Evolutionary conservation across 2,888 invertebrate genomes (phyloP), one percentile per base, ranked within the genome.

Genomic region (Drosophila nigricruria): DNA sequence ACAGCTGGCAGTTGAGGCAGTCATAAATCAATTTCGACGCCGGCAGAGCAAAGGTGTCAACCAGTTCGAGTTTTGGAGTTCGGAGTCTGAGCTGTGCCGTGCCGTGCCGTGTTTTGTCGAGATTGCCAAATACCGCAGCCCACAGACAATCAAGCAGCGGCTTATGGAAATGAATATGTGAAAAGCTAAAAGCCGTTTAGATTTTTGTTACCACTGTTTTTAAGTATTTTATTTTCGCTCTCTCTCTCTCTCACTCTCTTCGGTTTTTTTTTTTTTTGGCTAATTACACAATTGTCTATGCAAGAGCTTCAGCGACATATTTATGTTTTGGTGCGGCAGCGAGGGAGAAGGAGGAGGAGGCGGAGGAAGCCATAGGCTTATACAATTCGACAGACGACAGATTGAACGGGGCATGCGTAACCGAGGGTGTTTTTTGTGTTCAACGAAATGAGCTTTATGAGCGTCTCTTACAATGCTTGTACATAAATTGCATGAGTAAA

Each of bases 271-370:
- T 71, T 62, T 66, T 66, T 78, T 78, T 80, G 72, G 78, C 80
- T 86, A 86, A 86, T 86, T 86, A 79, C 88, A 87, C 86, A 86
- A 89, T 89, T 87, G 89, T 87, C 85, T 82, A 43, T 67, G 83
- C 65, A 52, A 76, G 66, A 62, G 57, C 63, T 56, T 38, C 42
- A 18, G 42, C 63, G 71, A 84, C 74, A 75, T 71, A 75, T 81
- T 76, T 83, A 73, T 77, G 58, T 66, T 67, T 53, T 27, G 34
- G 45, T 53, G 49, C n/a, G 58, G 18, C 18, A 12, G 30, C 30
- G 53, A 18, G 27, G 6, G 20, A 6, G 23, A 0, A 23, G 25
- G 5, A 5, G 27, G 4, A 1, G 27, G 5, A 12, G 12, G n/a
- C 27, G n/a, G 47, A 27, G 43, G 36, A 36, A 25, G 36, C 63